These are phyloP conservation scores for Anarrhichthys ocellatus DNA, from an alignment of 2,113 vertebrate species.

Conservation along the genomic window DNA sequence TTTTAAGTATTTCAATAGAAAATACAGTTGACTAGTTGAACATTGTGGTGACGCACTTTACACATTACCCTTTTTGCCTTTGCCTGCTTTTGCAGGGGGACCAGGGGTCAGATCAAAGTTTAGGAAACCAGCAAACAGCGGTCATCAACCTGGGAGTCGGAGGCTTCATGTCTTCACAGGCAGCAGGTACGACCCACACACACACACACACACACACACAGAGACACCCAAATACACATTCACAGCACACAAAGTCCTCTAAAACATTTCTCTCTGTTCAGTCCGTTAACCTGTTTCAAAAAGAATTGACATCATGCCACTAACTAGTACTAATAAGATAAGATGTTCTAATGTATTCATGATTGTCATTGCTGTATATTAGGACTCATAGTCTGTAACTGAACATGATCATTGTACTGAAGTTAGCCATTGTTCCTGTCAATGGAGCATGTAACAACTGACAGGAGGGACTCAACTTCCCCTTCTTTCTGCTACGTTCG, in stretches of 20 bases:
- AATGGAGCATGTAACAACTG: constrained; percentile 71
- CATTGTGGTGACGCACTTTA: not conserved
- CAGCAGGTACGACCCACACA: constrained; percentile 80
- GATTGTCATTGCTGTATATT: constrained; percentile 40
- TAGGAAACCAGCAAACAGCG: constrained; percentile 93
- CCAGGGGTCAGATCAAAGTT: constrained; percentile 89
- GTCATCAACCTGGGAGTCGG: constrained; percentile 95
- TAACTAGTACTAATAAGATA: constrained; percentile 55
- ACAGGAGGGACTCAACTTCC: constrained; percentile 85
- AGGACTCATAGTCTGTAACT: constrained; percentile 50
- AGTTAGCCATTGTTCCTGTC: constrained; percentile 54
- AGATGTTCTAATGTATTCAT: constrained; percentile 54
- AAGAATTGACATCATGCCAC: constrained; percentile 38
- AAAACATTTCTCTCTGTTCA: constrained; percentile 23
- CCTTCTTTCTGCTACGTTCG: constrained; percentile 84
- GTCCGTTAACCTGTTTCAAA: constrained; percentile 36
- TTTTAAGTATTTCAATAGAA: not conserved
- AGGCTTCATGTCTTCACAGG: constrained; percentile 92
- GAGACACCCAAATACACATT: not conserved
- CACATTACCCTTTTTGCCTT: not conserved
- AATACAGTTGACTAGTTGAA: not conserved
- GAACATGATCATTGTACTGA: constrained; percentile 47
- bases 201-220: not conserved
- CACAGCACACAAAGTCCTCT: not conserved
- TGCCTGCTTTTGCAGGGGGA: constrained; percentile 85